Evolutionary conservation across 2,888 invertebrate species (phyloP), one percentile per base, ranked within the genome.

Genomic region (Latrodectus elegans): DNA sequence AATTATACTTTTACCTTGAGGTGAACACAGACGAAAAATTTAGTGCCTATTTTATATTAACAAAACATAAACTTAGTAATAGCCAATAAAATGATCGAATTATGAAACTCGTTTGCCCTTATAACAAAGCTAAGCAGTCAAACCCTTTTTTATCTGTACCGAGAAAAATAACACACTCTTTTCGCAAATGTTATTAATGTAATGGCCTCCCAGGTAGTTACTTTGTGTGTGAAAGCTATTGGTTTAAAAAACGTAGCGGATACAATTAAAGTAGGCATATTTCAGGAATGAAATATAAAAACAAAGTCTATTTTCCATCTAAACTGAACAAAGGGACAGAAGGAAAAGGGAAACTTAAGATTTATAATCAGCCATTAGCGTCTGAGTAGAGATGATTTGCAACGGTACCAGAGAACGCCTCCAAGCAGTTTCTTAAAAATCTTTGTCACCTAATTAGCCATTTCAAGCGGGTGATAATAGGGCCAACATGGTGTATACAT

Each of bases 401-500:
- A 87, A 80, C 80, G 75, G 80, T 70, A 68, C 75, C 67, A 87
- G 70, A 77, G 75, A 86, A 65, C 76, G 81, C 72, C 81, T 87
- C 65, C 65, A 67, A 73, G 86, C 74, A 76, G 60, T 81, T 81
- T 76, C 70, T 81, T 72, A 71, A 73, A 84, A 87, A 80, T 87
- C 86, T 87, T 87, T 87, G 86, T 87, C 86, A 87, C 86, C 86
- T 87, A 87, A 87, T 87, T 87, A 87, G 86, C 86, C 77, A 77
- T 76, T 81, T 87, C 70, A 87, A 87, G 77, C 86, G 81, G 86
- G 86, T 87, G 86, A 87, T 87, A 87, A 87, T 87, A 87, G 86
- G 76, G 86, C 76, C 71, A 81, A 87, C 86, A 77, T 87, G 86
- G 86, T 87, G 86, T 87, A 87, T 87, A 87, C 81, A 87, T 87